These are phyloP conservation scores for Galerucella pusilla DNA, from an alignment of 2,888 invertebrate genomes.

Conservation along the genomic window DNA sequence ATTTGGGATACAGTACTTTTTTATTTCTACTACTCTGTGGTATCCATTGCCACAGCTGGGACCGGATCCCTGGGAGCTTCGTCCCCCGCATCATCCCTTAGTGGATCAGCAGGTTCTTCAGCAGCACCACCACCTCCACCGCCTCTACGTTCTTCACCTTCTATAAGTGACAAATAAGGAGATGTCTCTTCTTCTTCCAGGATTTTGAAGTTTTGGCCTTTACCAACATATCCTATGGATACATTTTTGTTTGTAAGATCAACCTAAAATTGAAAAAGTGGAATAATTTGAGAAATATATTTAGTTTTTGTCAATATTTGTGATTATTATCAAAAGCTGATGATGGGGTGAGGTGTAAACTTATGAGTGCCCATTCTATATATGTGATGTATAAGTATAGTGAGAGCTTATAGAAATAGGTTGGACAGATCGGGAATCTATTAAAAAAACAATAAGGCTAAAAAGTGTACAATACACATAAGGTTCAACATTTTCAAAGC, in stretches of 20 bases:
- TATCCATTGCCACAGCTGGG: constrained; percentile 68
- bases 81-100: constrained; percentile 61
- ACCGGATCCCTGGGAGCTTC: constrained; percentile 64
- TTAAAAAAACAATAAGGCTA: no score
- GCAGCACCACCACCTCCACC: constrained; percentile 51
- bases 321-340: no score
- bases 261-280: constrained; percentile 57
- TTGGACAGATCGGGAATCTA: no score
- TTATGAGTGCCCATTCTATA: no score
- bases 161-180: constrained; percentile 70
- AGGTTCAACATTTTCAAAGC: no score
- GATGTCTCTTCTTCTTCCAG: constrained; percentile 80
- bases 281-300: background rate
- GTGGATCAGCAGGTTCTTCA: constrained; percentile 45
- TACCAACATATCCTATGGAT: constrained; percentile 89
- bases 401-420: no score
- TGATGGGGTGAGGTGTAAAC: no score
- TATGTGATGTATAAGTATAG: no score
- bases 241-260: constrained; percentile 94
- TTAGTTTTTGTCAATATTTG: no score
- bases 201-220: constrained; percentile 82
- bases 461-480: no score
- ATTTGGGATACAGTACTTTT: background rate
- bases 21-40: constrained; percentile 59
- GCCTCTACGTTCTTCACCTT: constrained; percentile 63